phyloP scores from a whole-genome alignment of 53 echinoderm and acorn worm genomes.

The Holothuria leucospilota region DNA sequence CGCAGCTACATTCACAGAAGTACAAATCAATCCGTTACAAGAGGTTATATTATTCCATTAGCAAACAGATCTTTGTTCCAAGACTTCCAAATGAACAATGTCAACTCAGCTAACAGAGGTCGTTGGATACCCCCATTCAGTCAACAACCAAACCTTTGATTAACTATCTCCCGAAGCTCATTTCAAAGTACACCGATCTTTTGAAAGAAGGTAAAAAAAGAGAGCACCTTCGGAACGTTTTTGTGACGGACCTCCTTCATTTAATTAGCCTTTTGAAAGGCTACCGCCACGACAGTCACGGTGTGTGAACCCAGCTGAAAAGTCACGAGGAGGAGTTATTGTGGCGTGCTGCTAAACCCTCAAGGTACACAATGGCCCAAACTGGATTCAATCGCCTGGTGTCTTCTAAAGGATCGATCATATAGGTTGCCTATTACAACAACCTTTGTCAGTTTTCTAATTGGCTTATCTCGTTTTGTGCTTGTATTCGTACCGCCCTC shows the following conservation, averaged over 20 bases:
- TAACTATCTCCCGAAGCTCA: conserved; percentile 10
- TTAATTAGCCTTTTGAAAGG: conserved; percentile 18
- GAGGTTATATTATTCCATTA: no score
- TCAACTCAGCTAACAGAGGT: no score
- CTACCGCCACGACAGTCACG: conserved; percentile 23
- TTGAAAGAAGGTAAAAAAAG: conserved; percentile 1
- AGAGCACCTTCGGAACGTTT: neutral
- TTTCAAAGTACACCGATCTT: conserved; percentile 1
- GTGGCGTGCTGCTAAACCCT: neutral
- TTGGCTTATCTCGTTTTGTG: conserved; percentile 19
- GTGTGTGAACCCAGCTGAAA: conserved; percentile 4
- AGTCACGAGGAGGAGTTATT: neutral
- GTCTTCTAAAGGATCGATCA: neutral
- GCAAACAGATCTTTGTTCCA: no score
- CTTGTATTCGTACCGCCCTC: no score
- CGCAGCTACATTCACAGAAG: no score
- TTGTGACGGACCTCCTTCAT: conserved; percentile 17
- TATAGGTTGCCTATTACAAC: no score
- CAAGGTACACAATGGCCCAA: conserved; percentile 8
- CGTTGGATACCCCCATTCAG: no score
- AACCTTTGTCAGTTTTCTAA: conserved; percentile 1
- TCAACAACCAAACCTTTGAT: no score
- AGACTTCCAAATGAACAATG: no score
- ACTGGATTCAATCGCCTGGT: conserved; percentile 22
- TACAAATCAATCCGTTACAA: no score